These are phyloP conservation scores for Nilaparvata lugens DNA, from an alignment of 1,140 invertebrate genomes.

Conservation along the genomic window DNA sequence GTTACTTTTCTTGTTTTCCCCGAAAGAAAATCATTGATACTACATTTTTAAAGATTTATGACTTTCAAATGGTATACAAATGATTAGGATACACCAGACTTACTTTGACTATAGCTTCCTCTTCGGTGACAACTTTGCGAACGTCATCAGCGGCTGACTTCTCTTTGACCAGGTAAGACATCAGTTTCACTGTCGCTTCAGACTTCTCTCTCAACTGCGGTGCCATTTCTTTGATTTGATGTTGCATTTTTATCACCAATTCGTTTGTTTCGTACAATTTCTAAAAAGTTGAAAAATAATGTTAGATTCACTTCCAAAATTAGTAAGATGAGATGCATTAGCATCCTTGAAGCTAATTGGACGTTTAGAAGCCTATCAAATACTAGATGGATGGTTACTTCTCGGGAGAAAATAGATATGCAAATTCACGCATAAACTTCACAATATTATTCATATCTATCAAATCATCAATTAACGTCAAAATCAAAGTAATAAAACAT, in stretches of 20 bases:
- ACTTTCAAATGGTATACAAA: neutral
- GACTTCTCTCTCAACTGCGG: constrained; percentile 78
- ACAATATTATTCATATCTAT: too few relatives aligned
- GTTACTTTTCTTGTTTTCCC: too few relatives aligned
- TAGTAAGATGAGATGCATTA: constrained; percentile 7
- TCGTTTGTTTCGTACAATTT: constrained; percentile 80
- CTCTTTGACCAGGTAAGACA: constrained; percentile 66
- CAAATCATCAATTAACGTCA: too few relatives aligned
- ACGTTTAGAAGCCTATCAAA: too few relatives aligned
- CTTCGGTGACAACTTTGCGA: constrained; percentile 58
- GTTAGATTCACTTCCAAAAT: neutral
- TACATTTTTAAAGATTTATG: neutral
- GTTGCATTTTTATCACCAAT: constrained; percentile 76
- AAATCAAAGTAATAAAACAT: too few relatives aligned
- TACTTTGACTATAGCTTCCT: constrained; percentile 69
- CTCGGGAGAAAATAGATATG: too few relatives aligned
- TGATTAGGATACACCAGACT: neutral
- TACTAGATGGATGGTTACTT: too few relatives aligned
- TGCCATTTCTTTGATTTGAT: constrained; percentile 73
- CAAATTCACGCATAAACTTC: too few relatives aligned
- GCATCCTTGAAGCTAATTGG: too few relatives aligned
- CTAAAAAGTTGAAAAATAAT: constrained; percentile 38
- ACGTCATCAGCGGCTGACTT: constrained; percentile 77
- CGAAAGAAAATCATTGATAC: too few relatives aligned
- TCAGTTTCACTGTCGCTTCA: constrained; percentile 64